Conservation (phyloP, 2,797 vertebrate species). For the Margarornis squamiger region DNA sequence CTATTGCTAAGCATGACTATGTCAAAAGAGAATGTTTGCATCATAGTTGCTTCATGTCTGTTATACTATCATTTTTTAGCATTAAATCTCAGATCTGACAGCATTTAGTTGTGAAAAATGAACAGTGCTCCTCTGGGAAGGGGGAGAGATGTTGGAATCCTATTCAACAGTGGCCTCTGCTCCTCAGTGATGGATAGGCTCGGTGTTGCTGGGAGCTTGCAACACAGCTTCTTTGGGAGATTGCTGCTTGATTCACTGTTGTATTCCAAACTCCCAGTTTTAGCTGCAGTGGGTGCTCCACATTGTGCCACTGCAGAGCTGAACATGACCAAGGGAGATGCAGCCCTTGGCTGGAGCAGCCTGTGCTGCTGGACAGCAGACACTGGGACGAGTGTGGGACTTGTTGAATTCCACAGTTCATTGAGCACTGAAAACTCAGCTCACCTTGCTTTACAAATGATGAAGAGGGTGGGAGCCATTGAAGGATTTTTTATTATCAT, state of each 20-base stretch:
- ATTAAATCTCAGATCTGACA: neutral
- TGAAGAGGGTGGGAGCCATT: neutral
- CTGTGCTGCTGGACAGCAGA: neutral
- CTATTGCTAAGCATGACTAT: neutral
- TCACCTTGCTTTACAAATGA: neutral
- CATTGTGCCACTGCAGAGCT: neutral
- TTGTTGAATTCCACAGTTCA: neutral
- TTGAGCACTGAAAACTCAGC: neutral
- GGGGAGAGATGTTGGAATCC: neutral
- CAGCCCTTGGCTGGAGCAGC: neutral
- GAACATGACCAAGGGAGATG: accelerated
- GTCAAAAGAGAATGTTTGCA: neutral
- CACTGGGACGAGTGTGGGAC: neutral
- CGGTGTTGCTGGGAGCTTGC: neutral
- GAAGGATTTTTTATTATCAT: neutral
- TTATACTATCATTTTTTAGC: neutral
- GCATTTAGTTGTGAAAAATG: neutral
- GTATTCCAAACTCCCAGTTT: neutral
- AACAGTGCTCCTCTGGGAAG: neutral
- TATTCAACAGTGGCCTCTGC: neutral
- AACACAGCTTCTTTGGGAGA: neutral
- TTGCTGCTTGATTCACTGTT: neutral
- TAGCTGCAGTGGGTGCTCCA: neutral
- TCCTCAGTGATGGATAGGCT: neutral
- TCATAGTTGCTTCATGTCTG: neutral